phyloP scores from a whole-genome alignment of 2,888 invertebrate species.

The Willowsia nigromaculata region DNA sequence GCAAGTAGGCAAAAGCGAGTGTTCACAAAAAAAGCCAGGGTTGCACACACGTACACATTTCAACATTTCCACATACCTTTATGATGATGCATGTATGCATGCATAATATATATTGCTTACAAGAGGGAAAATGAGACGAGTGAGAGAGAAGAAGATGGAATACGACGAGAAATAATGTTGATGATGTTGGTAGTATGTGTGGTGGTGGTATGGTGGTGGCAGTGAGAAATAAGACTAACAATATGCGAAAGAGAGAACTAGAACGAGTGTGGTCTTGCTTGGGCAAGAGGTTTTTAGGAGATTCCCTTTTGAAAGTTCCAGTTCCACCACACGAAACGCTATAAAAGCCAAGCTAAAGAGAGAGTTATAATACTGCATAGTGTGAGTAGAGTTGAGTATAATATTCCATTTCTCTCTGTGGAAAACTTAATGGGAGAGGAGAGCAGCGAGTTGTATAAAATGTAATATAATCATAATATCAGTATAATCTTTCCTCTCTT shows the following conservation, averaged over 20 bases:
- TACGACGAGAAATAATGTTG: constrained; percentile 38
- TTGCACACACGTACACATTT: constrained; percentile 44
- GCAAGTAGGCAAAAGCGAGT: constrained; percentile 19
- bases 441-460: background rate
- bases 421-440: background rate
- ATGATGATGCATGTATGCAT: constrained; percentile 36
- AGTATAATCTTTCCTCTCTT: constrained; percentile 34
- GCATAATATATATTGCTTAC: constrained; percentile 59
- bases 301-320: constrained; percentile 42
- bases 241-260: constrained; percentile 45
- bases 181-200: constrained; percentile 35
- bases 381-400: constrained; percentile 1
- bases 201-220: constrained; percentile 50
- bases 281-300: constrained; percentile 14
- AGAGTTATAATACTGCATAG: constrained; percentile 25
- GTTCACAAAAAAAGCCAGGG: background rate
- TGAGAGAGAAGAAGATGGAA: background rate
- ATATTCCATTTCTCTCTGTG: background rate
- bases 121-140: constrained; percentile 49
- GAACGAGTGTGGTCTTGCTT: constrained; percentile 53
- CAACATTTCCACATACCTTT: constrained; percentile 51
- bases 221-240: constrained; percentile 54
- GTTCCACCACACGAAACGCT: background rate
- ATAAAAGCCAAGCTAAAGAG: constrained; percentile 15
- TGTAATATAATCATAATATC: constrained; percentile 20